These are phyloP conservation scores for Aurelia sp. DNA, from an alignment of 30 jellyfish, hydroid and myxozoan genomes.

Conservation along the genomic window DNA sequence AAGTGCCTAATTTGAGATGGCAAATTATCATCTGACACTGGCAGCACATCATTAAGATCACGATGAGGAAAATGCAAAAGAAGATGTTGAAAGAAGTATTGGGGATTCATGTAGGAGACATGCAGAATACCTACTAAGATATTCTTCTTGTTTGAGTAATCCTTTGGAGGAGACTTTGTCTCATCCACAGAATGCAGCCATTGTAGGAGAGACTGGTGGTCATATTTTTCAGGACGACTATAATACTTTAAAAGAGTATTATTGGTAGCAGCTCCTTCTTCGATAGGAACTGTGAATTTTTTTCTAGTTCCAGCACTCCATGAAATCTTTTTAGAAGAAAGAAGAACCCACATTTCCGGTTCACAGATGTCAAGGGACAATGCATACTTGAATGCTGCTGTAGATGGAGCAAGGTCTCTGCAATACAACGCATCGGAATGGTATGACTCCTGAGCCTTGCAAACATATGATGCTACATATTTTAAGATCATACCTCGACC, in stretches of 20 bases:
- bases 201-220: not conserved
- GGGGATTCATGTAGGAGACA: not conserved
- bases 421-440: slow-evolving; percentile 13
- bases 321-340: not conserved
- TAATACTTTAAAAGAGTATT: not conserved
- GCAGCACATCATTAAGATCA: not conserved
- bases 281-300: not conserved
- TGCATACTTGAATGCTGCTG: slow-evolving; percentile 4
- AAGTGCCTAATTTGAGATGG: slow-evolving; percentile 5
- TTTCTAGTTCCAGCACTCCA: not conserved
- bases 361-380: not conserved
- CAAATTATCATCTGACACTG: not conserved
- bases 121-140: not conserved
- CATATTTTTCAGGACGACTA: not conserved
- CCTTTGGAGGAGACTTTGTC: not conserved
- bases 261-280: slow-evolving; percentile 4
- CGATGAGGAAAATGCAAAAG: not conserved
- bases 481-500: not conserved
- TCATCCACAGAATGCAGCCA: not conserved
- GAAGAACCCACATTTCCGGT: slow-evolving; percentile 44
- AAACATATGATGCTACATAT: slow-evolving; percentile 23
- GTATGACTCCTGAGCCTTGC: slow-evolving; percentile 6
- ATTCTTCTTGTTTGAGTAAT: not conserved
- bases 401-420: not conserved
- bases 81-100: slow-evolving; percentile 1